These are phyloP conservation scores for Cryptoleucopteryx plumbea DNA, from an alignment of 2,113 vertebrate genomes.

Conservation along the genomic window DNA sequence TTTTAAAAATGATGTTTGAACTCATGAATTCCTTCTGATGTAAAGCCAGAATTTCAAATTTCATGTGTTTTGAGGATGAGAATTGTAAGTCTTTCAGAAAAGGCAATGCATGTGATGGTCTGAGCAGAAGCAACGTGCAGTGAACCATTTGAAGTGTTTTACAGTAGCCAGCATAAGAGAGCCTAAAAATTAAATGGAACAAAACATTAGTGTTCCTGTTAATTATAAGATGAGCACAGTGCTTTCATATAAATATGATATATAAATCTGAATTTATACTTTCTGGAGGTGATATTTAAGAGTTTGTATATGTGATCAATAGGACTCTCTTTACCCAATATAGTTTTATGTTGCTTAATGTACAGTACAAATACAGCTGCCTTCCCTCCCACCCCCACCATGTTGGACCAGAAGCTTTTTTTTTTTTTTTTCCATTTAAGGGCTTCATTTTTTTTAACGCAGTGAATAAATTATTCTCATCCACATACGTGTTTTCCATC, in stretches of 20 bases:
- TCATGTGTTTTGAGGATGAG: not conserved
- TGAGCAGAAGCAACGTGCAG: not conserved
- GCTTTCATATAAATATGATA: not conserved
- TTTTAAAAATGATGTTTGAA: not conserved
- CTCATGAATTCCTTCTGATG: not conserved
- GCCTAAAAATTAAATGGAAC: not conserved
- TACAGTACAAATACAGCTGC: not conserved
- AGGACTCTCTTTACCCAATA: not conserved
- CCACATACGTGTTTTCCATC: not conserved
- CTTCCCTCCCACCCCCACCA: accelerated
- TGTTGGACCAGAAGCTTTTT: not conserved
- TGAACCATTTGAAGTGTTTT: not conserved
- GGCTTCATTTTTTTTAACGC: not conserved
- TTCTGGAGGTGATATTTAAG: not conserved
- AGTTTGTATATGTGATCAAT: not conserved
- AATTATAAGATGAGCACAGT: not conserved
- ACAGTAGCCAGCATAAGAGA: not conserved
- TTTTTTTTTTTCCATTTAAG: not conserved
- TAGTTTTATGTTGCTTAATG: not conserved
- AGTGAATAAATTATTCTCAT: not conserved
- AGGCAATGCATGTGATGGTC: not conserved
- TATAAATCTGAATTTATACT: not conserved
- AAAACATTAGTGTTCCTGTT: not conserved
- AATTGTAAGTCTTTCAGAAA: not conserved
- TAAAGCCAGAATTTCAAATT: not conserved